Base-by-base conservation (phyloP, 2,797 vertebrate species). In the Mormyrops attenuatus region DNA sequence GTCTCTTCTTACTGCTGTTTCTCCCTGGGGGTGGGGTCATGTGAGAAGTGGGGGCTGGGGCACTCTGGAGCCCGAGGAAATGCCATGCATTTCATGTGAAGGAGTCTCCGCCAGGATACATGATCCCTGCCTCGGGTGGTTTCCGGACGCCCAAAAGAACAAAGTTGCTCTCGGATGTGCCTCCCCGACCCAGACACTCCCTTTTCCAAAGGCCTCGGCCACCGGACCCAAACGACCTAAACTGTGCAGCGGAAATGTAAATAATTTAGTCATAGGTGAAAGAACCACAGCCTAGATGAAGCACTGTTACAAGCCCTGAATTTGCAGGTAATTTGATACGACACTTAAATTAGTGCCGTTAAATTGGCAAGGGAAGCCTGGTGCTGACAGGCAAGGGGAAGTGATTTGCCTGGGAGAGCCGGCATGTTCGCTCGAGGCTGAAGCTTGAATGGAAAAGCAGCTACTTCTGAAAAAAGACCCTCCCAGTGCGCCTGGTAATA, bases 1-100 rank as follows among this genome's bases (percentile, higher is more conserved):
- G 77, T 82, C 77, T 82, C 77, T 73, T 82, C 77, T 82, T 82
- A 82, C 41, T 82, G 41, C 77, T 82, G 77, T 82, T 44, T 47
- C 38, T 82, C 77, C 77, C 77, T 44, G 77, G 38, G 77, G 77
- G 77, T 82, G 15, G 38, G 77, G 13, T 26, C 8, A 66, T 66
- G 63, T 66, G 69, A 77, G 69, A 77, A 77, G 69, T 77, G 34
- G 69, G 69, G 69, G 69, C 13, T 77, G 69, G 69, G 34, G 38
- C 77, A 82, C 38, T 41, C 82, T 26, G 49, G 49, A 22, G 82
- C 82, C 82, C 3, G 9, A 85, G 82, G 82, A 85, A 85, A 85
- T 52, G 49, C 82, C 49, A 7, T 84, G 80, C n/a, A 44, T 49
- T 84, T 84, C 38, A 49, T 84, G 41, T 47, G 7, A 49, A 84